These are phyloP conservation scores for Sebastiscus albofasciatus DNA, from an alignment of 2,797 vertebrate species.

Conservation along the genomic window DNA sequence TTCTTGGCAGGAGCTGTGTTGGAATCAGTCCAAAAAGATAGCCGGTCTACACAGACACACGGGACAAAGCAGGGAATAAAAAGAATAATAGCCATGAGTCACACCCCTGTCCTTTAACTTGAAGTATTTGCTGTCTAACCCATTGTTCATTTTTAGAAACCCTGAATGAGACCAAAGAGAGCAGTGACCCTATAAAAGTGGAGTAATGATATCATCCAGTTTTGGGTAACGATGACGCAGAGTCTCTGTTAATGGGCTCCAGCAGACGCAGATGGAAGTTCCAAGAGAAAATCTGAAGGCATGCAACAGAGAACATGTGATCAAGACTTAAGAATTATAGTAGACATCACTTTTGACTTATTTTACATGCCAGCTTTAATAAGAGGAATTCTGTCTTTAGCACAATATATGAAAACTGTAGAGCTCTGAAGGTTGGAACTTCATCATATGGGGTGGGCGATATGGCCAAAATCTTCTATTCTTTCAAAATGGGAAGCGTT, in stretches of 20 bases:
- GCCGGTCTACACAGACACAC: neutral
- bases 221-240: constrained; percentile 26
- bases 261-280: neutral
- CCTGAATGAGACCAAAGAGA: neutral
- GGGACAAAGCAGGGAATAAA: constrained; percentile 17
- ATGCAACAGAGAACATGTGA: neutral
- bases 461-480: too few species aligned
- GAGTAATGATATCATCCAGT: constrained; percentile 13
- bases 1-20: neutral
- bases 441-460: too few species aligned
- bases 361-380: too few species aligned
- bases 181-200: neutral
- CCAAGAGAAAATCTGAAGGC: neutral
- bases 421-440: too few species aligned
- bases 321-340: neutral
- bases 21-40: constrained; percentile 24
- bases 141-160: constrained; percentile 13
- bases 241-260: neutral
- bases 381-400: too few species aligned
- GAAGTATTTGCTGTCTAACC: neutral
- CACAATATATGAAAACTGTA: too few species aligned
- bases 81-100: constrained; percentile 11
- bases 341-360: too few species aligned
- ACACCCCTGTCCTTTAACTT: neutral
- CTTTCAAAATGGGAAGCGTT: too few species aligned